Conservation (phyloP, 2,113 vertebrate species). For the Tragelaphus buxtoni region DNA sequence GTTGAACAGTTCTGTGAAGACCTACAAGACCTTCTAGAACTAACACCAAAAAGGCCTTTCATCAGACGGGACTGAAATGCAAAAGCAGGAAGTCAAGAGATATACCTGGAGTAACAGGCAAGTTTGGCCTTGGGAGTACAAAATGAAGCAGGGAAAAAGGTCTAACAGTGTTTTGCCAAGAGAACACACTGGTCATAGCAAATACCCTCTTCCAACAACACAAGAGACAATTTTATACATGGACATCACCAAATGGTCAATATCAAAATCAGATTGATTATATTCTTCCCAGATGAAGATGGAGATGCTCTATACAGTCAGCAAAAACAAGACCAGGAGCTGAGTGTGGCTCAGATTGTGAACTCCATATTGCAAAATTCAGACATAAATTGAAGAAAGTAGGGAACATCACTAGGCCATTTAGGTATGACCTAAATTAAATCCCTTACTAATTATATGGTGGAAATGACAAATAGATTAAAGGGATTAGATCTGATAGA, state of each 20-base stretch:
- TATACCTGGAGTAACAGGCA: neutral
- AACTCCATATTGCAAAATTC: neutral
- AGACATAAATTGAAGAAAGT: neutral
- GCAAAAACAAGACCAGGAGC: neutral
- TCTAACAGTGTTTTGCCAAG: neutral
- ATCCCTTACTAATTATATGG: neutral
- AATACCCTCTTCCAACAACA: neutral
- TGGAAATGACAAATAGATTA: neutral
- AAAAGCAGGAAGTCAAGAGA: neutral
- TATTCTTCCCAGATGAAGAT: neutral
- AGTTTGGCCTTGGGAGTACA: neutral
- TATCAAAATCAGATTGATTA: neutral
- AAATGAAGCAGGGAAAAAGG: neutral
- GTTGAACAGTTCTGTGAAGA: neutral
- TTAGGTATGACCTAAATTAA: neutral
- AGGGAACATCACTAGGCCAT: neutral
- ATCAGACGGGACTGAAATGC: neutral
- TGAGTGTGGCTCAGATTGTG: neutral
- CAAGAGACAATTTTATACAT: neutral
- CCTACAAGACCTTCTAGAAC: neutral
- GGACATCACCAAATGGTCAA: neutral
- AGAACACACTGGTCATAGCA: neutral
- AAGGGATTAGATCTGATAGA: neutral
- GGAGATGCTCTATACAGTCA: neutral
- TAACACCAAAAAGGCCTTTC: neutral